Evolutionary conservation across 1,140 invertebrate species (phyloP).

Genomic region (Caenorhabditis elegans): DNA sequence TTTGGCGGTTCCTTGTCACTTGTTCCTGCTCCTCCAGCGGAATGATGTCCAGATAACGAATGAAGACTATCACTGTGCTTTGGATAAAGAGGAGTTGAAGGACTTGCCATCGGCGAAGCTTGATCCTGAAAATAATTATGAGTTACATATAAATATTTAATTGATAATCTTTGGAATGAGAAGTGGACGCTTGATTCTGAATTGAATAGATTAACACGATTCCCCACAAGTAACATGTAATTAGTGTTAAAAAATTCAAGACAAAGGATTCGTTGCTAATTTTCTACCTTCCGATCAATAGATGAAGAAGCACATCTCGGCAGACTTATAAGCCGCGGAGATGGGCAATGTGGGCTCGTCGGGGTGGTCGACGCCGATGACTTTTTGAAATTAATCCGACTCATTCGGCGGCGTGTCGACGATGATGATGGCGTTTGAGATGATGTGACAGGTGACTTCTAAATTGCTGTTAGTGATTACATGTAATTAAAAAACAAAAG

Average conservation of each 20-base stretch:
- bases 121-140: background rate
- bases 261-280: too few species aligned
- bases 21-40: background rate
- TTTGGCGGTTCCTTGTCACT: constrained; percentile 31
- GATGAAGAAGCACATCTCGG: constrained; percentile 13
- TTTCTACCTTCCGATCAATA: constrained; percentile 13
- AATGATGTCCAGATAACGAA: background rate
- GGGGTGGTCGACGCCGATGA: background rate
- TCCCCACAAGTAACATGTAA: background rate
- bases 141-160: too few species aligned
- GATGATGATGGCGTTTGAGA: background rate
- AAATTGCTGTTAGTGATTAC: background rate
- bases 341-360: constrained; percentile 25
- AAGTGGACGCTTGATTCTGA: too few species aligned
- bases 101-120: constrained; percentile 11
- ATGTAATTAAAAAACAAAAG: background rate
- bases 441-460: background rate
- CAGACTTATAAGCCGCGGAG: background rate
- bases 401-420: background rate
- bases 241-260: background rate
- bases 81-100: background rate
- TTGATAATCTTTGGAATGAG: too few species aligned
- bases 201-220: background rate
- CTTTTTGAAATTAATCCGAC: constrained; percentile 16
- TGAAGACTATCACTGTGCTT: constrained; percentile 17